Conservation (phyloP, 2,888 invertebrate species). For the Stramonita haemastoma region DNA sequence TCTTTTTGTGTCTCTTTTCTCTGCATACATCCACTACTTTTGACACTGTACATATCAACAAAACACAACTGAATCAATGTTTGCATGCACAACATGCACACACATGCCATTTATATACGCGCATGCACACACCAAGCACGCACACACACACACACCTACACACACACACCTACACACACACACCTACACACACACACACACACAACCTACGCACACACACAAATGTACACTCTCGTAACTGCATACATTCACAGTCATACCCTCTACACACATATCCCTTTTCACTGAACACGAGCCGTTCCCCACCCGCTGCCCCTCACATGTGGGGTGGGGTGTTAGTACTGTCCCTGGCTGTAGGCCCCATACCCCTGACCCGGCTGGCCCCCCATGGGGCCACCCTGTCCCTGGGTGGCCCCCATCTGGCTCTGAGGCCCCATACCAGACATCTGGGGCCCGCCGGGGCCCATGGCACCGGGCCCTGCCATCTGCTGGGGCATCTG, state of each 20-base stretch:
- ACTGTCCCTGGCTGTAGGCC: conserved; percentile 55
- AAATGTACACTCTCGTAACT: neutral
- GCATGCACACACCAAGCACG: no score
- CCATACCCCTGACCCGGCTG: conserved; percentile 53
- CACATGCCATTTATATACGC: no score
- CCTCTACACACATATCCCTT: neutral
- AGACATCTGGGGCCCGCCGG: conserved; percentile 40
- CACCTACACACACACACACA: no score
- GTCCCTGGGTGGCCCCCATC: conserved; percentile 42
- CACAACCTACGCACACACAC: no score
- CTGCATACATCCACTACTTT: no score
- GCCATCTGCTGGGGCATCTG: conserved; percentile 44
- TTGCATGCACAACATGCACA: no score
- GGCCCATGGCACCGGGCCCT: conserved; percentile 31
- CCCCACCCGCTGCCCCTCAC: neutral
- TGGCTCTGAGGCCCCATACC: conserved; percentile 46
- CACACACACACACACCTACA: no score
- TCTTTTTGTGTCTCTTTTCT: no score
- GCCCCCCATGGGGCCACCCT: conserved; percentile 52
- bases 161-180: no score
- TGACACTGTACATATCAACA: no score
- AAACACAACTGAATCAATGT: no score
- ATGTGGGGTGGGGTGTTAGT: conserved; percentile 27
- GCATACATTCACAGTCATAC: neutral
- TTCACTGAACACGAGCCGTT: neutral